phyloP scores from a whole-genome alignment of 2,797 vertebrate species.

The Dryobates pubescens region DNA sequence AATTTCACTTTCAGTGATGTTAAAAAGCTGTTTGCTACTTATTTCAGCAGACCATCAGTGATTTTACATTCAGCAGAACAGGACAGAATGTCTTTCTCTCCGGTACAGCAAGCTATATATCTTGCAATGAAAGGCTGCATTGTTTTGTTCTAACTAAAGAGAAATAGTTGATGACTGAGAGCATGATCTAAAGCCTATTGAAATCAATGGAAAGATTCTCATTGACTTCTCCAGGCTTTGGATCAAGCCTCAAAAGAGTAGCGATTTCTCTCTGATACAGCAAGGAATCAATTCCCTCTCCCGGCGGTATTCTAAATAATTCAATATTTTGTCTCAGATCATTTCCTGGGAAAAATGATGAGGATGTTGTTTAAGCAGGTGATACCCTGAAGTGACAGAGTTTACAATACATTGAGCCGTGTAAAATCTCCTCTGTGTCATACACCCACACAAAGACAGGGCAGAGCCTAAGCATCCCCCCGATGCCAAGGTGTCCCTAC shows the following conservation, averaged over 20 bases:
- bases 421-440: neutral
- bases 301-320: slow-evolving; percentile 68
- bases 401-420: slow-evolving; percentile 6
- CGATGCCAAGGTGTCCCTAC: accelerated
- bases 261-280: slow-evolving; percentile 67
- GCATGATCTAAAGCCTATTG: slow-evolving; percentile 47
- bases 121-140: slow-evolving; percentile 14
- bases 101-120: neutral
- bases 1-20: neutral
- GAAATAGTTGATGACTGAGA: slow-evolving; percentile 47
- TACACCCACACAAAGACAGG: neutral
- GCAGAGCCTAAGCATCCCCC: neutral
- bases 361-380: slow-evolving; percentile 61
- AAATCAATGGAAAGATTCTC: slow-evolving; percentile 63
- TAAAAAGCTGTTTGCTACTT: slow-evolving; percentile 12
- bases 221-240: slow-evolving; percentile 60
- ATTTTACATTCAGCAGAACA: neutral
- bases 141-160: slow-evolving; percentile 53
- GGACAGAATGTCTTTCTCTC: neutral
- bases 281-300: slow-evolving; percentile 67
- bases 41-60: neutral
- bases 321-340: slow-evolving; percentile 72
- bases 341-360: slow-evolving; percentile 67
- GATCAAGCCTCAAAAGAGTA: slow-evolving; percentile 66
- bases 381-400: slow-evolving; percentile 61